Evolutionary conservation across 1,140 invertebrate species (phyloP).

Genomic region (Psix sp.): DNA sequence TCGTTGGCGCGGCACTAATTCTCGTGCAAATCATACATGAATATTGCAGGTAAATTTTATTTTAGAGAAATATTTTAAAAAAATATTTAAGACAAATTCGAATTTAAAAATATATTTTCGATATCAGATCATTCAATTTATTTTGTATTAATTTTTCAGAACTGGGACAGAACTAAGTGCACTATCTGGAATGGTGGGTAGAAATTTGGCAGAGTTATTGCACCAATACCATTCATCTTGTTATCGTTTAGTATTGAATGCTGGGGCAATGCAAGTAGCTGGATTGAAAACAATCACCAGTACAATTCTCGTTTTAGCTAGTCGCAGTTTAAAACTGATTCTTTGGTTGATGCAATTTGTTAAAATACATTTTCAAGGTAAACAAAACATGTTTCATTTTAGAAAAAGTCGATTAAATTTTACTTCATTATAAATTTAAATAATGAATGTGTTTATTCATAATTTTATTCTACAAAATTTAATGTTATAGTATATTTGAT

Average conservation of each 20-base stretch:
- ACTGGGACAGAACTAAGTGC: slow-evolving; percentile 79
- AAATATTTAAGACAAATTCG: neutral
- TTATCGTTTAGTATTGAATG: slow-evolving; percentile 95
- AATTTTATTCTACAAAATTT: too few relatives aligned
- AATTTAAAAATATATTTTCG: slow-evolving; percentile 15
- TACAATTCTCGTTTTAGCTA: slow-evolving; percentile 94
- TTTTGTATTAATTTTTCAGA: slow-evolving; percentile 52
- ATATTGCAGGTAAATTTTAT: slow-evolving; percentile 85
- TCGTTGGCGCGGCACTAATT: slow-evolving; percentile 90
- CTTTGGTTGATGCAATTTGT: slow-evolving; percentile 86
- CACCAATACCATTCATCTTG: slow-evolving; percentile 94
- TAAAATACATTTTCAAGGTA: slow-evolving; percentile 81
- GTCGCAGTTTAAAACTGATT: slow-evolving; percentile 89
- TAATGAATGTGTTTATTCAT: too few relatives aligned
- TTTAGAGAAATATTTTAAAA: neutral
- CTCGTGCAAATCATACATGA: slow-evolving; percentile 92
- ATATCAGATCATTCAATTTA: slow-evolving; percentile 11
- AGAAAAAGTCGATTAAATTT: too few relatives aligned
- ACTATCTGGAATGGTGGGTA: slow-evolving; percentile 82
- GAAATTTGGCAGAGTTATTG: slow-evolving; percentile 91
- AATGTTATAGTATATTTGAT: neutral
- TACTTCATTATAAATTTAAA: too few relatives aligned
- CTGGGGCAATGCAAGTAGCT: slow-evolving; percentile 94
- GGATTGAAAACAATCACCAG: slow-evolving; percentile 98
- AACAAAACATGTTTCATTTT: too few relatives aligned